Base-by-base conservation (phyloP, 2,113 vertebrate species). In the Sula dactylatra region DNA sequence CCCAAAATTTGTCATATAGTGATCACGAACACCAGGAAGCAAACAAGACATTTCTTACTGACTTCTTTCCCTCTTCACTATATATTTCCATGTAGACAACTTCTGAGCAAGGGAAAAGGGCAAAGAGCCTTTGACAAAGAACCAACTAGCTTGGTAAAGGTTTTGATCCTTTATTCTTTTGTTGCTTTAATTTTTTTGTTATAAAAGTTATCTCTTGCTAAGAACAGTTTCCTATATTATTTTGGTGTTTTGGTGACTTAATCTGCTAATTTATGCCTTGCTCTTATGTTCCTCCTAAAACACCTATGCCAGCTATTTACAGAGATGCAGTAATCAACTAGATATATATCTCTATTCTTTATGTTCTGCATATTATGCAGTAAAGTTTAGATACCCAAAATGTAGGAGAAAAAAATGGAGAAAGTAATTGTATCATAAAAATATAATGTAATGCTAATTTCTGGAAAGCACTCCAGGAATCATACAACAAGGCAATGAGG, bases 401-500 rank as follows among this genome's bases (percentile, higher is more conserved):
- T 13, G 13, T 24, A 32, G 19, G 16, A 84, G 38, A 32, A 40
- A 87, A 77, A 77, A 82, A 40, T 2, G 82, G 59, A 90, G 12
- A 87, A 90, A 76, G 24, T 67, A 90, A 90, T 76, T 61, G 74
- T 72, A 40, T 65, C 52, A 80, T 93, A 79, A 92, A 94, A 82
- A 61, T 52, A 76, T 82, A 88, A 84, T 56, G 36, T 50, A 72
- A 76, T 61, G 40, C 17, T 92, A 76, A 96, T 94, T 95, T 96
- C 78, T 94, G 70, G 58, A 79, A 85, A 72, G 44, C 70, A 40
- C 78, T 59, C 52, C 47, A 90, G 56, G 70, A 82, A 42, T 82
- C 40, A 27, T 44, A 55, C 17, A 70, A 42, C 14, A 34, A 87
- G 70, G 82, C 85, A 94, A 80, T 92, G 88, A 96, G 70, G 74